phyloP scores from a whole-genome alignment of 2,113 vertebrate species.

The Bubo bubo region DNA sequence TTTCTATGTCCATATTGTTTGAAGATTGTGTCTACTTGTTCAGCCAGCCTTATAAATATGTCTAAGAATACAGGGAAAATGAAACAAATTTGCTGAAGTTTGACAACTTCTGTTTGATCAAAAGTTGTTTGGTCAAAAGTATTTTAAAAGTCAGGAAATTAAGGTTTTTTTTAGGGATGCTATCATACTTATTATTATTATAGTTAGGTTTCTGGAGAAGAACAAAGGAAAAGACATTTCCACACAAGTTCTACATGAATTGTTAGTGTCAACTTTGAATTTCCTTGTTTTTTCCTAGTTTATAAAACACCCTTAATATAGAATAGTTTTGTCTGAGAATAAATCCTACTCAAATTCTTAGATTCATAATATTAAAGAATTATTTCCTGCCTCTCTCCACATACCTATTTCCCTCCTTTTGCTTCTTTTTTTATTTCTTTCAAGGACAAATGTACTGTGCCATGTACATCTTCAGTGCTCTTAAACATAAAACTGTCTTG shows the following conservation, averaged over 20 bases:
- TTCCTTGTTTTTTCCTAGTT: background rate
- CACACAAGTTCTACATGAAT: background rate
- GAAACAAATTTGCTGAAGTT: background rate
- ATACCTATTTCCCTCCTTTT: background rate
- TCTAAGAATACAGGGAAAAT: background rate
- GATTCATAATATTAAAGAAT: background rate
- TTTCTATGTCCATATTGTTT: background rate
- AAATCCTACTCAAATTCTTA: background rate
- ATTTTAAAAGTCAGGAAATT: background rate
- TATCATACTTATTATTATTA: background rate
- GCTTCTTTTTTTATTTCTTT: background rate
- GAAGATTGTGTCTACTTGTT: background rate
- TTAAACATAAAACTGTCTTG: background rate
- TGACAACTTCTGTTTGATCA: background rate
- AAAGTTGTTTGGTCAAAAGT: background rate
- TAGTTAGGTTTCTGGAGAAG: background rate
- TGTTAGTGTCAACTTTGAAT: background rate
- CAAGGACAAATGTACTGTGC: fast-evolving
- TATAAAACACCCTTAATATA: background rate
- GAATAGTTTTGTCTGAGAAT: conserved; percentile 12
- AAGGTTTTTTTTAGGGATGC: background rate
- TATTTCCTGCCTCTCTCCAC: background rate
- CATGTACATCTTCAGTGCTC: background rate
- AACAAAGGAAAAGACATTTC: conserved; percentile 3
- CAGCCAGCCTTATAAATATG: background rate